Evolutionary conservation across 1,140 invertebrate species (phyloP).

Genomic region (Anastrepha ludens): DNA sequence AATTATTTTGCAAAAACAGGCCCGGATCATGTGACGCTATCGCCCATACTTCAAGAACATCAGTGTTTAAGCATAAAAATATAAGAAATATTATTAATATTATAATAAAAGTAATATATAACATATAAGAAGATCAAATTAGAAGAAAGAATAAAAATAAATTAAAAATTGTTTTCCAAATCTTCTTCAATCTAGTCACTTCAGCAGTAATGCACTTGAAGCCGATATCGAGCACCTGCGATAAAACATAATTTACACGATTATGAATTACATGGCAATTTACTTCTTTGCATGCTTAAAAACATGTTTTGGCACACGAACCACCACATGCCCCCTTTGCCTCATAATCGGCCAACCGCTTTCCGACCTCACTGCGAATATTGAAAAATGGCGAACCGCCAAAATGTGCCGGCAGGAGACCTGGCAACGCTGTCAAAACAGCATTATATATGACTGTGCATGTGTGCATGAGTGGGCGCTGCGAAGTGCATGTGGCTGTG

Average conservation of each 20-base stretch:
- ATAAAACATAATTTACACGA: not conserved
- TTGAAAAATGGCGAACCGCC: constrained; percentile 40
- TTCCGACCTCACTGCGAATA: not conserved
- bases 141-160: too few relatives aligned
- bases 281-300: not conserved
- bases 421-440: constrained; percentile 27
- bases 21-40: too few relatives aligned
- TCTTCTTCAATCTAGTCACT: too few relatives aligned
- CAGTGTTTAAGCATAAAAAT: too few relatives aligned
- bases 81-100: too few relatives aligned
- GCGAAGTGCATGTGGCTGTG: not conserved
- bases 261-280: not conserved
- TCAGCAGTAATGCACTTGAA: too few relatives aligned
- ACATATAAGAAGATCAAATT: too few relatives aligned
- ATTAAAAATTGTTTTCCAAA: too few relatives aligned
- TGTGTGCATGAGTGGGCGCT: not conserved
- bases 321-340: not conserved
- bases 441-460: not conserved
- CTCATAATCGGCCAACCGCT: not conserved
- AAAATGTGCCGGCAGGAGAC: not conserved
- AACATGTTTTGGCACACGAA: not conserved
- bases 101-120: too few relatives aligned
- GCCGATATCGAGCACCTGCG: too few relatives aligned
- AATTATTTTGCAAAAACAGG: too few relatives aligned
- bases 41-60: too few relatives aligned